Base-by-base conservation (phyloP, 2,888 invertebrate genomes). In the Volucella zonaria region DNA sequence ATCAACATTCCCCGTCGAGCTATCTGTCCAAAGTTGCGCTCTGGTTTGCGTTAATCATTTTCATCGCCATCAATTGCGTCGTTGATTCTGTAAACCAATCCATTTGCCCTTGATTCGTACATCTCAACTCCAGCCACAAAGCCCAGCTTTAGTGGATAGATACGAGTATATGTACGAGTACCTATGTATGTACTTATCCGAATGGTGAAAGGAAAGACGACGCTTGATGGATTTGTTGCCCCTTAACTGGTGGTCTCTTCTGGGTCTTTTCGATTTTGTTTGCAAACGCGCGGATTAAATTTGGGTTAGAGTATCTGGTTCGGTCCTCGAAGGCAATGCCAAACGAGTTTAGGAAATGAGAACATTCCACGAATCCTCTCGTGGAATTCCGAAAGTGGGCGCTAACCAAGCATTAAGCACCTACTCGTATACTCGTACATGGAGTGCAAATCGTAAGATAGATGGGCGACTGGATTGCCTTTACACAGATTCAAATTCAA, bases 241-340 rank as follows among this genome's bases (percentile, higher is more conserved):
- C 52, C 15, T 11, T 31, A 10, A 12, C 52, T 62, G 42, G 42
- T 56, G 59, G 56, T 70, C 62, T 51, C 23, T 23, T 40, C 11
- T 40, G 47, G 4, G 59, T 52, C 31, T 56, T 45, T 31, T 67
- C 31, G 8, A 42, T 43, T 52, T 45, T 6, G 23, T 43, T 23
- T 71, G n/a, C 18, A 6, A 52, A 40, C 31, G 49, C 3, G 45
- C n/a, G 18, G 79, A 71, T 66, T 66, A 66, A 56, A 59, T 79
- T 73, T 79, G 66, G 78, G 78, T 73, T 73, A 73, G 52, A 59
- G 52, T 66, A 73, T 79, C 66, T 66, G 38, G 59, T 79, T 79
- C 52, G 59, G 52, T 67, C 68, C 9, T 59, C 45, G 56, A 23
- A 56, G 42, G 73, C 71, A 49, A 31, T 31, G 31, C 31, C 31